Conservation (phyloP, 2,888 invertebrate species). For the Flexamia atlantica region DNA sequence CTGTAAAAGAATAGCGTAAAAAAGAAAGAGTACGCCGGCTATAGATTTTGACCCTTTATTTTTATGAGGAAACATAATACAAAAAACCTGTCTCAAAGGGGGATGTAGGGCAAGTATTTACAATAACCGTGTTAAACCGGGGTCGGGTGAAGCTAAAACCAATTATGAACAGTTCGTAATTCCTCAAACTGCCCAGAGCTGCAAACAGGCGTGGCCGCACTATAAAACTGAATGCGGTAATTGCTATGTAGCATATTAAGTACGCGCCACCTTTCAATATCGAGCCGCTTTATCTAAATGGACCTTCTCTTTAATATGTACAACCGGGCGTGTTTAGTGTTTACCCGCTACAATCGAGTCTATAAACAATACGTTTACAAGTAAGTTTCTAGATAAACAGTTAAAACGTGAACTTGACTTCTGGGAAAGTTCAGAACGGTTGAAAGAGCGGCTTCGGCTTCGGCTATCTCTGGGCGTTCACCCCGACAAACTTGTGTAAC, state of each 20-base stretch:
- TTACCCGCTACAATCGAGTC: neutral
- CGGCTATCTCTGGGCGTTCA: slow-evolving; percentile 6
- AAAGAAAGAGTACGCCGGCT: too few relatives aligned
- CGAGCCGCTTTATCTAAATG: slow-evolving; percentile 14
- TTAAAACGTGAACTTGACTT: slow-evolving; percentile 37
- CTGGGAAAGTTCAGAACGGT: slow-evolving; percentile 18
- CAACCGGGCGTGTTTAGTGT: neutral
- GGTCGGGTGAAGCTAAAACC: neutral
- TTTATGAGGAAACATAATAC: neutral
- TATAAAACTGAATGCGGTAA: slow-evolving; percentile 21
- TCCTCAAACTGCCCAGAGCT: slow-evolving; percentile 18
- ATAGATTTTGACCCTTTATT: too few relatives aligned
- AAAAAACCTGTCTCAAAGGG: neutral
- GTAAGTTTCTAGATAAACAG: neutral
- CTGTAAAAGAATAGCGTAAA: too few relatives aligned
- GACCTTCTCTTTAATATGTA: slow-evolving; percentile 25
- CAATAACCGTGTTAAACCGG: neutral
- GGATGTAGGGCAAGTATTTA: neutral
- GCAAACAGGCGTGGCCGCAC: slow-evolving; percentile 16
- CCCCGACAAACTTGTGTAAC: slow-evolving; percentile 13
- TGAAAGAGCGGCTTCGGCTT: neutral
- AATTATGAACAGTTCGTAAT: slow-evolving; percentile 16
- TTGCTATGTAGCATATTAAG: slow-evolving; percentile 9
- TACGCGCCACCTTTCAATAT: slow-evolving; percentile 21
- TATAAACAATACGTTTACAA: neutral